Evolutionary conservation across 2,888 invertebrate species (phyloP), one percentile per base, ranked within the genome.

Genomic region (Mongoloraphidia duomilia): DNA sequence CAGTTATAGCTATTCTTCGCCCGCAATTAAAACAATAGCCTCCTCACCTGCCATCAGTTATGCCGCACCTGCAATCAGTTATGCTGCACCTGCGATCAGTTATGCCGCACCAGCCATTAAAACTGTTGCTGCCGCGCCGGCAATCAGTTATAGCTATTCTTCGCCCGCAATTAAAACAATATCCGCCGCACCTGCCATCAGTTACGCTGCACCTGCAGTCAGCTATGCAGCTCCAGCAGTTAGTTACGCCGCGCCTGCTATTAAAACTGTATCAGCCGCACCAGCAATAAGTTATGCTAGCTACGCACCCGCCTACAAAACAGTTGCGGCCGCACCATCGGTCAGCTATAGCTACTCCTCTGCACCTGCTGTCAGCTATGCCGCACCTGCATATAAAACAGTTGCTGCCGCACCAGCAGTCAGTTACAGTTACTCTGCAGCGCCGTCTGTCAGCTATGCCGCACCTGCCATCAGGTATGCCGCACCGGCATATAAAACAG

Each of bases 201-300:
- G 59, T 33, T 57, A 57, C 44, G 53, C 56, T 44, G 48, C 50
- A 52, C 59, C 57, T 12, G 57, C 58, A 26, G 51, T 60, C 48
- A 53, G 57, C 48, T 57, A 58, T 40, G 57, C 58, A 44, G 57
- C 61, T 34, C 61, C 63, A 49, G 57, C 58, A 49, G 53, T 54
- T 17, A 45, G 58, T 26, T 47, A 52, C 35, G 40, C 49, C 26
- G 43, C 42, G 11, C 40, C 55, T 42, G 54, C 54, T 26, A 26
- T 26, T 26, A 26, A 26, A 26, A 26, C 26, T 26, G 26, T 26
- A 26, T 3, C 26, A 3, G 26, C 37, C 33, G 39, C 42, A 37
- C 26, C 26, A 26, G 26, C 26, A 26, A 26, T 26, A 26, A 26
- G 26, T 26, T 14, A 17, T 33, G 42, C 42, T 41, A 34, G 17